phyloP scores from a whole-genome alignment of 2,797 vertebrate species.

The Macropodus opercularis region DNA sequence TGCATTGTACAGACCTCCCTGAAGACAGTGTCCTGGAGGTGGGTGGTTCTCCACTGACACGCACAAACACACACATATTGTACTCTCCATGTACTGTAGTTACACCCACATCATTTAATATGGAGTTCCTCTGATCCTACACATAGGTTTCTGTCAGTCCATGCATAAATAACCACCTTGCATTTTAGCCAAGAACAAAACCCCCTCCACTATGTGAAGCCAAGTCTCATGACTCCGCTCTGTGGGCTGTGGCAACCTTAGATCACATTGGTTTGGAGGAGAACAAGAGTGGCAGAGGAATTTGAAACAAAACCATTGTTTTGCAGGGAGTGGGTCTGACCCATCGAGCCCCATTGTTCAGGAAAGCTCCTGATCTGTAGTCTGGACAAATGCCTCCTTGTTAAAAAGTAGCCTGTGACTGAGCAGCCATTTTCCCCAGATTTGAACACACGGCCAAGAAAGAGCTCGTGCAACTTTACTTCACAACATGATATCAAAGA shows the following conservation, averaged over 20 bases:
- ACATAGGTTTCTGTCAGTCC: conserved; percentile 14
- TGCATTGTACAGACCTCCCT: conserved; percentile 94
- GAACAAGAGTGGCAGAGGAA: conserved; percentile 66
- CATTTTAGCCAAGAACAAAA: conserved; percentile 51
- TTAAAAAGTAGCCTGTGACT: conserved; percentile 80
- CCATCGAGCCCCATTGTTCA: conserved; percentile 77
- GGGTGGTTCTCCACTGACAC: conserved; percentile 54
- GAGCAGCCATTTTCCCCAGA: conserved; percentile 73
- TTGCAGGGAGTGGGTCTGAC: conserved; percentile 73
- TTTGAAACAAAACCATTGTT: conserved; percentile 81
- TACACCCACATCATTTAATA: conserved; percentile 28
- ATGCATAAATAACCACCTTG: conserved; percentile 54
- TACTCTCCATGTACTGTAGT: conserved; percentile 2
- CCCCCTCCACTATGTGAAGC: conserved; percentile 41
- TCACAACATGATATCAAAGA: neutral
- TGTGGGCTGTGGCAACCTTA: conserved; percentile 72
- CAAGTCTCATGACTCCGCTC: conserved; percentile 77
- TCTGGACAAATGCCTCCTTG: conserved; percentile 80
- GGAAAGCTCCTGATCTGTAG: conserved; percentile 80
- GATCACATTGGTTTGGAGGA: conserved; percentile 68
- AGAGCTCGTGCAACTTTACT: conserved; percentile 21
- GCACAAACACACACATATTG: conserved; percentile 2
- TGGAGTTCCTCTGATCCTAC: conserved; percentile 28
- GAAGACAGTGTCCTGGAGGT: conserved; percentile 92
- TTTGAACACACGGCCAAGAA: conserved; percentile 48